Base-by-base conservation (phyloP, 64 coral and sea anemone species). In the Orbicella faveolata region DNA sequence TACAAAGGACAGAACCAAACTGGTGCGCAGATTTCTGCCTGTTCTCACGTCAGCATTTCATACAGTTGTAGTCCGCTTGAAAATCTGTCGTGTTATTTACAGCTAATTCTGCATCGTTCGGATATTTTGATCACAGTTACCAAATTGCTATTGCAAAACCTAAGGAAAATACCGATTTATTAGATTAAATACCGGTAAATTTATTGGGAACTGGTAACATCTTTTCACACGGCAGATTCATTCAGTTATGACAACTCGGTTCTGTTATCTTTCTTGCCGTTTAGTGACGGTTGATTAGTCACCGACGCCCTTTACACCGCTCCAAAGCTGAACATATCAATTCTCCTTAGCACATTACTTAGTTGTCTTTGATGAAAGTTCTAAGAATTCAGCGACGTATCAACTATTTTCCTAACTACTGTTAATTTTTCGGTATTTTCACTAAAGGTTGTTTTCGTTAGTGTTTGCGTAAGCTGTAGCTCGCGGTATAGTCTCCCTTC, bases 271-370 rank as follows among this genome's bases (percentile, higher is more conserved):
- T 23, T 53, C 36, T 10, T 15, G 82, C 36, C 41, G 26, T 72
- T 85, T 72, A 70, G 64, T 85, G 20, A 69, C 18, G 82, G 63
- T 37, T 85, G 82, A 85, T 13, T 72, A 18, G 37, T 30, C 21
- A 6, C 54, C 57, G 19, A 36, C 75, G 41, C 36, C 75, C 37
- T 70, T 23, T 70, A 1, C 21, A 52, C 19, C 75, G 6, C 1
- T 5, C 9, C 34, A 4, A 41, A 21, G 16, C 3, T 37, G 11
- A 10, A 51, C 10, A 21, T 9, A 21, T 51, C 18, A 21, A 77
- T 52, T 77, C 36, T 77, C 37, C 2, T 23, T 44, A 48, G 21
- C 36, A 21, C 6, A 44, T 19, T 20, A 51, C 19, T 0, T 0
- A n/a, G 25, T 0, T 5, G 10, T 70, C 25, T 70, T n/a, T 26